These are phyloP conservation scores for Neolamprologus fasciatus DNA, from an alignment of 2,113 vertebrate species.

Conservation along the genomic window DNA sequence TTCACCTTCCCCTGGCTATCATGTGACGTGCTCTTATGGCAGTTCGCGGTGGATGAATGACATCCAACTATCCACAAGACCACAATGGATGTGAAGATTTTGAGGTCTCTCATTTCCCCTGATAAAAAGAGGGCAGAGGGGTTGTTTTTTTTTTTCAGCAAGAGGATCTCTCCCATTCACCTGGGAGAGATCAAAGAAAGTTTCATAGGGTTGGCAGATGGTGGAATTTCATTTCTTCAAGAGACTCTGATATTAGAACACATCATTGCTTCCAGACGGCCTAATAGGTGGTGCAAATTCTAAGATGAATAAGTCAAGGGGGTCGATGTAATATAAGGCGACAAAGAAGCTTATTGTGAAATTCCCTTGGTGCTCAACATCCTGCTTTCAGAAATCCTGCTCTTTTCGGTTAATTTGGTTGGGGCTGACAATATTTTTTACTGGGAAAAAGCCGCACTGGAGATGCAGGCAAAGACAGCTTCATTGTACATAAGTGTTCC, in stretches of 20 bases:
- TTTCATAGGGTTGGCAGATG: neutral
- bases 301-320: neutral
- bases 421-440: neutral
- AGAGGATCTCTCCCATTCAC: slow-evolving; percentile 7
- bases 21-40: neutral
- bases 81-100: neutral
- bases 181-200: slow-evolving; percentile 30
- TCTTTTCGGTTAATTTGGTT: neutral
- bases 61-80: neutral
- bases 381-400: neutral
- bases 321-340: neutral
- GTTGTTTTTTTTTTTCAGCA: neutral
- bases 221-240: slow-evolving; percentile 10
- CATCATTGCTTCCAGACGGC: neutral
- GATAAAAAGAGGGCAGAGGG: neutral
- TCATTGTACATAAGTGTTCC: neutral
- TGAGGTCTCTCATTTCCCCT: neutral
- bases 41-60: neutral
- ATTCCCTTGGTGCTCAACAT: neutral
- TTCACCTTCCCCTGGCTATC: neutral
- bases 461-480: neutral
- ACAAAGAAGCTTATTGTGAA: neutral
- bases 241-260: neutral
- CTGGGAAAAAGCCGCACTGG: neutral
- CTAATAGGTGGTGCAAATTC: neutral